phyloP scores from a whole-genome alignment of 35 echinoderm and acorn worm species.

The Antedon bifida region DNA sequence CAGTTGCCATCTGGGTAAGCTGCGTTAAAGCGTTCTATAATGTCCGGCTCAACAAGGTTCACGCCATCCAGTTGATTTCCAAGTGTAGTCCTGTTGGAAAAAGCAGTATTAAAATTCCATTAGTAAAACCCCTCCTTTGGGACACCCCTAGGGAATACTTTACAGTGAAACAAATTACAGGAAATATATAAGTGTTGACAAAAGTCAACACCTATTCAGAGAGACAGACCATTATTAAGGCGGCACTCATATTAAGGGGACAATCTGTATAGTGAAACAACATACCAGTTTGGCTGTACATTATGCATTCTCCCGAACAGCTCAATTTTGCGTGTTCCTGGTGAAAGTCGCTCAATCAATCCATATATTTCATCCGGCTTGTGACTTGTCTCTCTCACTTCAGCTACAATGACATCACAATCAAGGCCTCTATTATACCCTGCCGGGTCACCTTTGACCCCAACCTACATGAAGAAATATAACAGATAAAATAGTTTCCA shows the following conservation, averaged over 20 bases:
- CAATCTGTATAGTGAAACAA: neutral
- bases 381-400: slow-evolving; percentile 92
- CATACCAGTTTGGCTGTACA: slow-evolving; percentile 98
- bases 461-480: slow-evolving; percentile 34
- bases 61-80: slow-evolving; percentile 98
- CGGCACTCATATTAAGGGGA: no score
- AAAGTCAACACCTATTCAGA: no score
- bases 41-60: slow-evolving; percentile 74
- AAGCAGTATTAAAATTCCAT: neutral
- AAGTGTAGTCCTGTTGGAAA: slow-evolving; percentile 65
- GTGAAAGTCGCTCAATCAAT: slow-evolving; percentile 85
- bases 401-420: slow-evolving; percentile 97
- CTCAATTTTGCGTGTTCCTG: slow-evolving; percentile 93
- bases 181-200: no score
- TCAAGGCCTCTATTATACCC: slow-evolving; percentile 90
- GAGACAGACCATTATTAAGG: no score
- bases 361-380: slow-evolving; percentile 99
- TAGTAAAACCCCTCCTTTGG: no score
- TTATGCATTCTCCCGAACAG: slow-evolving; percentile 92
- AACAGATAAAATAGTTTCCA: no score
- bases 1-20: slow-evolving; percentile 86
- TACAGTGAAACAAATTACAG: no score
- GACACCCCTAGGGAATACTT: no score
- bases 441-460: slow-evolving; percentile 69
- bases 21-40: slow-evolving; percentile 66